These are phyloP conservation scores for Labroides dimidiatus DNA, from an alignment of 2,797 vertebrate species.

Conservation along the genomic window DNA sequence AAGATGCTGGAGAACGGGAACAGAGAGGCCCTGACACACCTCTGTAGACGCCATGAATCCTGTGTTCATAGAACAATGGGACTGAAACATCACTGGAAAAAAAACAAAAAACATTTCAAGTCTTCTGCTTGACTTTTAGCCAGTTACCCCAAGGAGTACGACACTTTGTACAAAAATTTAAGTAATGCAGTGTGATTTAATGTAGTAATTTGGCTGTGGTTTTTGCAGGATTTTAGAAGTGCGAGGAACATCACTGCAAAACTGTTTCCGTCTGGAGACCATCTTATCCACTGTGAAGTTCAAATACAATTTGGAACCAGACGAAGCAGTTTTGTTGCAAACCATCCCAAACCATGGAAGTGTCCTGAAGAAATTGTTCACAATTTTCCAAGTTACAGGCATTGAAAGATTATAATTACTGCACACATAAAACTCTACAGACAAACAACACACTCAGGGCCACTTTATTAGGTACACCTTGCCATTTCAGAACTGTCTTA, in stretches of 20 bases:
- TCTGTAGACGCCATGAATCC: background rate
- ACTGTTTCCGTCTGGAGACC: too few relatives aligned
- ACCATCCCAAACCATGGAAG: background rate
- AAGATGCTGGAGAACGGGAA: constrained; percentile 11
- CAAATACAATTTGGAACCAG: too few relatives aligned
- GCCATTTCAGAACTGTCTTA: too few relatives aligned
- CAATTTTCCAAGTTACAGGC: too few relatives aligned
- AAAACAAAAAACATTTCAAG: background rate
- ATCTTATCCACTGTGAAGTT: too few relatives aligned
- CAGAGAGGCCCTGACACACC: constrained; percentile 17
- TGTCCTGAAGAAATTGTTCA: too few relatives aligned
- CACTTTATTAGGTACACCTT: too few relatives aligned
- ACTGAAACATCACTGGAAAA: constrained; percentile 24
- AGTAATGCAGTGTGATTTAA: constrained; percentile 41
- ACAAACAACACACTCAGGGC: too few relatives aligned
- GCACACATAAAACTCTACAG: too few relatives aligned
- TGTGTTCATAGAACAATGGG: background rate
- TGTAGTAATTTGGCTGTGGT: background rate
- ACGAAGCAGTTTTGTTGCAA: too few relatives aligned
- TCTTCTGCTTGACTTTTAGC: constrained; percentile 16
- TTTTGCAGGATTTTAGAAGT: background rate
- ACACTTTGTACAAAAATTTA: constrained; percentile 35
- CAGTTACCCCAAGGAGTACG: constrained; percentile 28
- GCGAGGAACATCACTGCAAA: too few relatives aligned
- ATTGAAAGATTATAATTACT: too few relatives aligned